Evolutionary conservation across 2,888 invertebrate genomes (phyloP).

Genomic region (Asteroscopus sphinx): DNA sequence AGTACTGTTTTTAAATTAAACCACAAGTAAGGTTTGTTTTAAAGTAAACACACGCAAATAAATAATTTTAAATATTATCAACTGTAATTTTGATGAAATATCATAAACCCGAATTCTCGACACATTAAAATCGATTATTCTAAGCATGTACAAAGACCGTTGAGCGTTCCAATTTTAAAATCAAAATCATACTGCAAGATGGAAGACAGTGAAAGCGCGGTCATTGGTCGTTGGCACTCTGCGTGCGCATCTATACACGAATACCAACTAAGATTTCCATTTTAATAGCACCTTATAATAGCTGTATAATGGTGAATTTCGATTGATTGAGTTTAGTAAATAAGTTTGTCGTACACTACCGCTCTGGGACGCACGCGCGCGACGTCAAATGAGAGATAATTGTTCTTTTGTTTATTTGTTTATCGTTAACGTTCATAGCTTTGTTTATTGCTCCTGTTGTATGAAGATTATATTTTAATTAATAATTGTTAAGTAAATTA

Average conservation of each 20-base stretch:
- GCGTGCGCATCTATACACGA: constrained; percentile 82
- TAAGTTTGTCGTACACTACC: constrained; percentile 59
- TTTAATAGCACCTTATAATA: neutral
- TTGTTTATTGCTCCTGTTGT: constrained; percentile 51
- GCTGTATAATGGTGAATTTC: constrained; percentile 13
- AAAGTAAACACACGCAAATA: no score
- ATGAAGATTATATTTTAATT: constrained; percentile 52
- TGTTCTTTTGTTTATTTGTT: constrained; percentile 83
- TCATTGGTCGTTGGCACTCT: constrained; percentile 85
- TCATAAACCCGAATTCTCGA: constrained; percentile 28
- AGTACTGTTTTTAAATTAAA: no score
- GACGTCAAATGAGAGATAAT: constrained; percentile 82
- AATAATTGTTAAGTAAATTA: constrained; percentile 37
- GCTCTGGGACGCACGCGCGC: constrained; percentile 77
- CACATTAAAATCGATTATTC: constrained; percentile 44
- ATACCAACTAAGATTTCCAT: constrained; percentile 61
- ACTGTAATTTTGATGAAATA: constrained; percentile 9
- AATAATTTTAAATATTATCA: no score
- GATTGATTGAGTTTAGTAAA: neutral
- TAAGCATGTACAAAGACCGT: constrained; percentile 61
- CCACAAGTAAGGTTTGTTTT: no score
- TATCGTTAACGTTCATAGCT: constrained; percentile 57
- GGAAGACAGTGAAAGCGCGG: constrained; percentile 87
- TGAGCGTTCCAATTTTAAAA: constrained; percentile 81
- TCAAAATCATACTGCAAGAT: constrained; percentile 79